These are phyloP conservation scores for Holcopasites calliopsidis DNA, from an alignment of 1,140 invertebrate genomes.

Conservation along the genomic window DNA sequence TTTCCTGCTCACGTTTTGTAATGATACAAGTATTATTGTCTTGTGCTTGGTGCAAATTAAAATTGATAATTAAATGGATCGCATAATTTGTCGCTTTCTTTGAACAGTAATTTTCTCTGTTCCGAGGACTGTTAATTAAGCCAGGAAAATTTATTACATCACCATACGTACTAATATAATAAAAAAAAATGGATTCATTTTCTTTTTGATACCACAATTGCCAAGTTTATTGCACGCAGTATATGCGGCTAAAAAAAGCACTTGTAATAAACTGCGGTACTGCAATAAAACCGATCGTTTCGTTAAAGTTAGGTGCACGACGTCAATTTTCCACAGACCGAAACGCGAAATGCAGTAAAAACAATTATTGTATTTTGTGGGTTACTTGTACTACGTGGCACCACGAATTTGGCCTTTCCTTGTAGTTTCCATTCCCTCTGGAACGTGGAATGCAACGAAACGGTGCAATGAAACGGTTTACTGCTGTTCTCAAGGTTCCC, in stretches of 20 bases:
- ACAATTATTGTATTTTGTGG: slow-evolving; percentile 16
- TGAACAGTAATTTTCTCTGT: not conserved
- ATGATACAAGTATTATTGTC: not conserved
- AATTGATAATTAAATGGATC: not conserved
- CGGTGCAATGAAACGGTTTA: slow-evolving; percentile 58
- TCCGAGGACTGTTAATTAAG: not conserved
- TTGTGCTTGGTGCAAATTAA: not conserved
- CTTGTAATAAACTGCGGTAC: not conserved
- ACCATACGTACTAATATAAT: too few species aligned
- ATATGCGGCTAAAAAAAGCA: too few species aligned
- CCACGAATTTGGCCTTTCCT: slow-evolving; percentile 13
- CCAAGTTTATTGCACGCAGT: too few species aligned
- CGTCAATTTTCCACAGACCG: not conserved
- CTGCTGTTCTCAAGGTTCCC: slow-evolving; percentile 46
- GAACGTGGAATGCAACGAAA: slow-evolving; percentile 53
- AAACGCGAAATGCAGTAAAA: not conserved
- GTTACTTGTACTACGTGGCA: not conserved
- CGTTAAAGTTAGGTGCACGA: not conserved
- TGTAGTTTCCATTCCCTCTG: slow-evolving; percentile 1
- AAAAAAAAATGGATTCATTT: too few species aligned
- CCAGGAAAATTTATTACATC: too few species aligned
- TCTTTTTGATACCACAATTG: too few species aligned
- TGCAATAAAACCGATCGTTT: not conserved
- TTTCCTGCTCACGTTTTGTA: too few species aligned
- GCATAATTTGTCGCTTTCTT: not conserved